Base-by-base conservation (phyloP, 2,888 invertebrate genomes). In the Tinea semifulvella region DNA sequence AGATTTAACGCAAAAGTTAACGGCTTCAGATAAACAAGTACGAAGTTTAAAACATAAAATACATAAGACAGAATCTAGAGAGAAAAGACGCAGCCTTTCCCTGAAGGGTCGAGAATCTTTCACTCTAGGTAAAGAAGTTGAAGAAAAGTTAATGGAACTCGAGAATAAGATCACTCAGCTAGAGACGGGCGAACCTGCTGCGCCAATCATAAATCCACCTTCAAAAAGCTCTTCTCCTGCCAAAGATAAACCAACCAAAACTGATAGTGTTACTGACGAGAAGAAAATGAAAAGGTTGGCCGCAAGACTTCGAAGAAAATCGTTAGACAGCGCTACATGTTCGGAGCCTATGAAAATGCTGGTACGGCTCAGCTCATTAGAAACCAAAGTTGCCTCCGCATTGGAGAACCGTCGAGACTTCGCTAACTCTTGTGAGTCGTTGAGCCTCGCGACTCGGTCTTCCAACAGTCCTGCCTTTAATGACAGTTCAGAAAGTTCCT, bases 21-120 rank as follows among this genome's bases (percentile, higher is more conserved):
- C 88, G 5, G 85, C 86, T 0, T 91, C 92, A 1, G 94, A 94
- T 59, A 90, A 91, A 55, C 92, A 92, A 68, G 89, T 91, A 6
- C 82, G 92, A 45, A 86, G 85, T 2, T 63, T 92, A 16, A 92
- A 92, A 66, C 90, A 90, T 56, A 94, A 93, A 65, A 75, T 92
- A 48, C 87, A 88, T 50, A 90, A 90, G 60, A 83, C 88, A 0
- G 93, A 93, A 58, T 86, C 87, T 0, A 83, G 89, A 54, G 91
- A 91, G 56, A 90, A 93, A 54, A 79, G 94, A 50, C 83, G 94
- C 49, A 92, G 93, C 26, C 75, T 93, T 16, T 93, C 93, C 0
- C 72, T 95, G 35, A 94, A 94, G 66, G 92, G 92, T 5, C 85
- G 90, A 52, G 92, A 93, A 64, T 90, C 91, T 20, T 85, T 92